A percentile compares a stretch with the other conserved stretches of the same genome.
These are phyloP conservation scores for Hemicentrotus pulcherrimus DNA, from an alignment of 35 echinoderm and acorn worm genomes.

Conservation along the genomic window DNA sequence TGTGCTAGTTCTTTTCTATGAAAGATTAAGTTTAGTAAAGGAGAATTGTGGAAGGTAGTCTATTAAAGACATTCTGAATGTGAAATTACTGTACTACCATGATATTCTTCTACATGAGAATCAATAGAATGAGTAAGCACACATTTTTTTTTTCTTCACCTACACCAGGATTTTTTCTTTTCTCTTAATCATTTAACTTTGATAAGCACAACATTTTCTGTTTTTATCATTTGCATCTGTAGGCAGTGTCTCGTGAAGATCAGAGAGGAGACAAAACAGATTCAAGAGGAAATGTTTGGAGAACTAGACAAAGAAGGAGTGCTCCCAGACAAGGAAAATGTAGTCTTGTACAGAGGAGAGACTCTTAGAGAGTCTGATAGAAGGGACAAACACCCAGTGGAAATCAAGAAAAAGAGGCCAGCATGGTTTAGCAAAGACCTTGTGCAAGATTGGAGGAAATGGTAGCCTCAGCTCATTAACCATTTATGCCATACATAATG, in stretches of 20 bases:
- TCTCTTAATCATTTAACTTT: background rate
- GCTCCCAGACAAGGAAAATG: slow-evolving; percentile 53
- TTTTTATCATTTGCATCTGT: background rate
- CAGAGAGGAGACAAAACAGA: slow-evolving; percentile 46
- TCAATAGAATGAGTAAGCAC: too few species aligned
- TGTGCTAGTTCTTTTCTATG: too few species aligned
- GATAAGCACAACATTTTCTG: background rate
- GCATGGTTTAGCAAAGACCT: slow-evolving; percentile 66
- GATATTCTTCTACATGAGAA: too few species aligned
- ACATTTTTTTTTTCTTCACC: background rate
- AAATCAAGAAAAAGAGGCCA: slow-evolving; percentile 72
- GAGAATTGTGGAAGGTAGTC: too few species aligned
- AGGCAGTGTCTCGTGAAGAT: slow-evolving; percentile 62
- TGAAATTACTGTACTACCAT: too few species aligned
- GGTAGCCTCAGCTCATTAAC: slow-evolving; percentile 18
- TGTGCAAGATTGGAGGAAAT: slow-evolving; percentile 15
- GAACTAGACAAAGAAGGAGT: slow-evolving; percentile 47
- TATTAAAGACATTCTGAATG: too few species aligned
- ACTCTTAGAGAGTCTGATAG: background rate
- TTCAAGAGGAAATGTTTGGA: slow-evolving; percentile 38
- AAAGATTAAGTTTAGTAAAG: too few species aligned
- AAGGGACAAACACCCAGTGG: slow-evolving; percentile 54
- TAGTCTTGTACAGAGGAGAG: slow-evolving; percentile 71
- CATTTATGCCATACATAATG: too few species aligned
- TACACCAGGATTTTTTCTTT: background rate